These are phyloP conservation scores for Lordiphosa andalusiaca DNA, from an alignment of 2,888 invertebrate genomes.

Conservation along the genomic window DNA sequence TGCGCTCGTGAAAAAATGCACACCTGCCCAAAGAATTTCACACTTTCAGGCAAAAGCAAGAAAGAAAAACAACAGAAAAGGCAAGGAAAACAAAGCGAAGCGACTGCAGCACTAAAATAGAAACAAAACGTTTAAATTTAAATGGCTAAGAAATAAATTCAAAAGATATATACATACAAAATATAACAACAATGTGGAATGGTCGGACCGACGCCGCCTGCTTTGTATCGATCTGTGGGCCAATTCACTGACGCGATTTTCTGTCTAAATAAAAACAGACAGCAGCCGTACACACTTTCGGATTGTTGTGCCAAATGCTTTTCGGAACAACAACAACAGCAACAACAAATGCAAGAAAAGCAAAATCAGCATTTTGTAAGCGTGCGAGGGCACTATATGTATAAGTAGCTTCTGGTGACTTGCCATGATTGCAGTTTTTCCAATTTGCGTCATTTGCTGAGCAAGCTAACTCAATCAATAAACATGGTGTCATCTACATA, in stretches of 20 bases:
- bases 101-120: slow-evolving; percentile 40
- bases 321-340: slow-evolving; percentile 17
- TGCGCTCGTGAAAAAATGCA: slow-evolving; percentile 45
- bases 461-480: slow-evolving; percentile 23
- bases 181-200: too few species aligned
- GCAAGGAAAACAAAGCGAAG: slow-evolving; percentile 29
- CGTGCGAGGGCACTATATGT: slow-evolving; percentile 31
- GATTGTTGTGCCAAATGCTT: slow-evolving; percentile 61
- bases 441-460: slow-evolving; percentile 58
- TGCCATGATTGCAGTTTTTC: slow-evolving; percentile 35
- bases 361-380: slow-evolving; percentile 40
- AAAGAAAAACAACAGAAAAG: background rate
- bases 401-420: slow-evolving; percentile 22
- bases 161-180: slow-evolving; percentile 19
- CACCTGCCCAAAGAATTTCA: slow-evolving; percentile 72
- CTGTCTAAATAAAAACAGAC: slow-evolving; percentile 44
- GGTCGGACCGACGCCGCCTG: slow-evolving; percentile 6
- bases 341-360: slow-evolving; percentile 15
- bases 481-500: slow-evolving; percentile 11
- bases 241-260: slow-evolving; percentile 47
- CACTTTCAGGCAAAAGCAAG: slow-evolving; percentile 36
- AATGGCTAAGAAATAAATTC: slow-evolving; percentile 38
- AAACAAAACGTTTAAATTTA: slow-evolving; percentile 48
- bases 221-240: slow-evolving; percentile 48
- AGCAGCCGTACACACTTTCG: slow-evolving; percentile 42